These are phyloP conservation scores for Patagioenas fasciata DNA, from an alignment of 2,113 vertebrate species.

Conservation along the genomic window DNA sequence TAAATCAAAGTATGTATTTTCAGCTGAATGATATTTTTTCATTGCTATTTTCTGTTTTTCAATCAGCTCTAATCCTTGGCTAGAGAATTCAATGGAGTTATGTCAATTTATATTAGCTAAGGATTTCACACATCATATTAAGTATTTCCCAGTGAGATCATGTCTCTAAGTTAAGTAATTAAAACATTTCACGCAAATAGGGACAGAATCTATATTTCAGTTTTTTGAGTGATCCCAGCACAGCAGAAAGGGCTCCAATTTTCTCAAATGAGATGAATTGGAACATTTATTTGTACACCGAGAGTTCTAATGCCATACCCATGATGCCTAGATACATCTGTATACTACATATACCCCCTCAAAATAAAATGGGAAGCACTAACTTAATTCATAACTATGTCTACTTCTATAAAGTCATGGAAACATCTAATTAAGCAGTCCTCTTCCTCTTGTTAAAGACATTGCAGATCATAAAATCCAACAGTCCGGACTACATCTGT, in stretches of 20 bases:
- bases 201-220: not conserved
- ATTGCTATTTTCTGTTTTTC: constrained; percentile 20
- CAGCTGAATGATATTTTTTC: not conserved
- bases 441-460: not conserved
- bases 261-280: constrained; percentile 12
- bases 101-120: constrained; percentile 50
- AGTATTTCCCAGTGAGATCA: constrained; percentile 46
- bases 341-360: not conserved
- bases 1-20: constrained; percentile 7
- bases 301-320: not conserved
- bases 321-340: not conserved
- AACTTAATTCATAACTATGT: not conserved
- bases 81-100: constrained; percentile 21
- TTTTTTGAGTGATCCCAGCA: constrained; percentile 39
- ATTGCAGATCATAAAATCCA: not conserved
- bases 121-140: constrained; percentile 39
- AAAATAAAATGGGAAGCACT: not conserved
- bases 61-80: constrained; percentile 32
- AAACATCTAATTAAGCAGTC: not conserved
- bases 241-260: not conserved
- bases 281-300: constrained; percentile 10
- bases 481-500: not conserved
- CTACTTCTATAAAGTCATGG: not conserved
- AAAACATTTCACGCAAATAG: constrained; percentile 49
- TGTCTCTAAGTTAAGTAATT: constrained; percentile 53